Conservation (phyloP, 2,797 vertebrate genomes). For the Scyliorhinus canicula region DNA sequence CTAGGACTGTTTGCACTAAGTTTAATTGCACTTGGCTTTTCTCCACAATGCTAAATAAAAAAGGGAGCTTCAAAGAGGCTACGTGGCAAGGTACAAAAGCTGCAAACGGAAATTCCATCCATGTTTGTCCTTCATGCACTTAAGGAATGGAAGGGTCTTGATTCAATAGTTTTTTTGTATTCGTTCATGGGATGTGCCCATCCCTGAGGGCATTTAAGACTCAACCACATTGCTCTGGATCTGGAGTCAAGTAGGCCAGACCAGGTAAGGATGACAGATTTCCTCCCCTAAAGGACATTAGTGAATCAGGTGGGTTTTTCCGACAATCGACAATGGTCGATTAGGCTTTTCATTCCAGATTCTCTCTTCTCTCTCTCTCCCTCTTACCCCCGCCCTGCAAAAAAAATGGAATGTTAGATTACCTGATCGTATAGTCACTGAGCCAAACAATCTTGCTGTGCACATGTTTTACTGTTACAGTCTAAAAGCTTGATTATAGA, state of each 20-base stretch:
- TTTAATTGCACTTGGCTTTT: not conserved
- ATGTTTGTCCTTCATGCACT: not conserved
- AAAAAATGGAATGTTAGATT: not conserved
- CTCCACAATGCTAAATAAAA: not conserved
- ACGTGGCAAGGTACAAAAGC: not conserved
- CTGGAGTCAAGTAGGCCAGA: too few relatives aligned
- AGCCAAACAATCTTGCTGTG: not conserved
- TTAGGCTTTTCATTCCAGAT: too few relatives aligned
- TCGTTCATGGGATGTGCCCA: too few relatives aligned
- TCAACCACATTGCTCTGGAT: too few relatives aligned
- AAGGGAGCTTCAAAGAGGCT: not conserved
- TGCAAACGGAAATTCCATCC: not conserved
- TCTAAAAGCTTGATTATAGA: not conserved
- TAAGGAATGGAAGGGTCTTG: not conserved
- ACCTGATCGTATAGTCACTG: not conserved
- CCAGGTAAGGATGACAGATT: too few relatives aligned
- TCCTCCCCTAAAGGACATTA: too few relatives aligned
- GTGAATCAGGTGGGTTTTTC: too few relatives aligned
- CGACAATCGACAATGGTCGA: too few relatives aligned
- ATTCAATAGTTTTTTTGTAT: too few relatives aligned
- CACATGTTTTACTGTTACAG: not conserved
- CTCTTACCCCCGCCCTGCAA: too few relatives aligned
- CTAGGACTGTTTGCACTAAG: not conserved
- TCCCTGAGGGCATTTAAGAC: too few relatives aligned
- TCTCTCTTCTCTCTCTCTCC: too few relatives aligned